These are phyloP conservation scores for Ctenodactylus gundi DNA, from an alignment of 2,113 vertebrate species.

Conservation along the genomic window DNA sequence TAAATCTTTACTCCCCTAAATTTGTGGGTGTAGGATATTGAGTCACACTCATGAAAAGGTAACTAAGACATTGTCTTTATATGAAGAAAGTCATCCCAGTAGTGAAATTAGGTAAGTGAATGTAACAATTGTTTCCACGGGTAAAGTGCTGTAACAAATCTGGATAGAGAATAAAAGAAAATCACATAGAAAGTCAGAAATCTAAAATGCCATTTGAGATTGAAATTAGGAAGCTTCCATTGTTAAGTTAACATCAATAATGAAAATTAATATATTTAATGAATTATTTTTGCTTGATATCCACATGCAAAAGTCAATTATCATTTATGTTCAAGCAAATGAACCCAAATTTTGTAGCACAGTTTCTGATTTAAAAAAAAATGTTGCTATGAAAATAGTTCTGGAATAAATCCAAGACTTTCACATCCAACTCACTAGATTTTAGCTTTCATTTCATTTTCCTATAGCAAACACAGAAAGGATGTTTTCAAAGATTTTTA, in stretches of 20 bases:
- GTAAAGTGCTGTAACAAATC: background rate
- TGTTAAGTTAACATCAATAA: background rate
- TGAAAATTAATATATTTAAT: background rate
- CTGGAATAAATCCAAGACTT: background rate
- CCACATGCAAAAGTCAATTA: background rate
- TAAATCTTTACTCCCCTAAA: too few species aligned
- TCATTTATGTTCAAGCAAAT: background rate
- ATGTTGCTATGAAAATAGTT: background rate
- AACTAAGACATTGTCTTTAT: too few species aligned
- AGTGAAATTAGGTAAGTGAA: background rate
- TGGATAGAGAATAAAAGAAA: background rate
- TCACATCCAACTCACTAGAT: background rate
- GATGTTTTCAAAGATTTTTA: conserved; percentile 63
- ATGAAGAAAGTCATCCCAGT: background rate
- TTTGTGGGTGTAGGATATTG: too few species aligned
- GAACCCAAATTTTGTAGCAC: background rate
- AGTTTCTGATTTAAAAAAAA: background rate
- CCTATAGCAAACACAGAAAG: conserved; percentile 27
- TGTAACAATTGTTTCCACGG: background rate
- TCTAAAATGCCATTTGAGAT: background rate
- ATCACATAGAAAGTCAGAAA: background rate
- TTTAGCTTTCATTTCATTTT: conserved; percentile 15
- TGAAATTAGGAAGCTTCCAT: background rate
- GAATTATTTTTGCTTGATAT: background rate
- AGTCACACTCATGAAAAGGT: too few species aligned